Conservation (phyloP, 2,797 vertebrate species). For the Lates japonicus region DNA sequence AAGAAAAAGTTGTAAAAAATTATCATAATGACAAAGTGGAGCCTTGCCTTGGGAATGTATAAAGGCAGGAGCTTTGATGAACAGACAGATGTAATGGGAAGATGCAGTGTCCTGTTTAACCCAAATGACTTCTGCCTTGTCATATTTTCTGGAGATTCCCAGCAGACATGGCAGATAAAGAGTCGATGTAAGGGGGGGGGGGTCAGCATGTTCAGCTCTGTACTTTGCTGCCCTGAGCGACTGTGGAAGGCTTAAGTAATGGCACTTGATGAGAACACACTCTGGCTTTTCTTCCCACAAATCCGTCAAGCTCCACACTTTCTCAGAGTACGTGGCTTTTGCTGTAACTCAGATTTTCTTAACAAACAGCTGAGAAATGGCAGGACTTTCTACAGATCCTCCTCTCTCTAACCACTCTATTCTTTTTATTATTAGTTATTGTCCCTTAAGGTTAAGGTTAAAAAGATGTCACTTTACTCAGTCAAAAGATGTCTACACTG, state of each 20-base stretch:
- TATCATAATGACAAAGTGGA: slow-evolving; percentile 57
- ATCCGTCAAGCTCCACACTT: slow-evolving; percentile 6
- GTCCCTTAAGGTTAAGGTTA: background rate
- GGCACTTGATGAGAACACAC: slow-evolving; percentile 49
- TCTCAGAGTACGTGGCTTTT: slow-evolving; percentile 1
- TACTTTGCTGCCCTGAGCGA: slow-evolving; percentile 36
- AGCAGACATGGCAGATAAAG: slow-evolving; percentile 28
- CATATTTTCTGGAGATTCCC: slow-evolving; percentile 32
- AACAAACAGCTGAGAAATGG: background rate
- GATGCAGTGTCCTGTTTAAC: slow-evolving; percentile 73
- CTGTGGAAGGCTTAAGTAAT: slow-evolving; percentile 28
- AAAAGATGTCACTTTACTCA: slow-evolving; percentile 9
- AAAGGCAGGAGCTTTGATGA: slow-evolving; percentile 58
- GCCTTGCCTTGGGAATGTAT: slow-evolving; percentile 55
- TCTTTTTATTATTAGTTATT: background rate
- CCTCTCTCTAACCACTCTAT: background rate
- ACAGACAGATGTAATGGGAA: slow-evolving; percentile 45
- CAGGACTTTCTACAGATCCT: background rate
- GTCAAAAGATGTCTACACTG: background rate
- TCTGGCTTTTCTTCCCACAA: slow-evolving; percentile 3
- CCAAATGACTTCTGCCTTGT: slow-evolving; percentile 23
- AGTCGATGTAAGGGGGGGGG: slow-evolving; percentile 5
- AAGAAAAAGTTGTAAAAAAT: slow-evolving; percentile 56
- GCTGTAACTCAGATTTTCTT: slow-evolving; percentile 1
- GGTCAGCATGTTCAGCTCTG: slow-evolving; percentile 6